Percentiles rank a stretch among this genome's conserved stretches.
Conservation (phyloP, 2,113 vertebrate genomes). For the Dasyurus viverrinus region DNA sequence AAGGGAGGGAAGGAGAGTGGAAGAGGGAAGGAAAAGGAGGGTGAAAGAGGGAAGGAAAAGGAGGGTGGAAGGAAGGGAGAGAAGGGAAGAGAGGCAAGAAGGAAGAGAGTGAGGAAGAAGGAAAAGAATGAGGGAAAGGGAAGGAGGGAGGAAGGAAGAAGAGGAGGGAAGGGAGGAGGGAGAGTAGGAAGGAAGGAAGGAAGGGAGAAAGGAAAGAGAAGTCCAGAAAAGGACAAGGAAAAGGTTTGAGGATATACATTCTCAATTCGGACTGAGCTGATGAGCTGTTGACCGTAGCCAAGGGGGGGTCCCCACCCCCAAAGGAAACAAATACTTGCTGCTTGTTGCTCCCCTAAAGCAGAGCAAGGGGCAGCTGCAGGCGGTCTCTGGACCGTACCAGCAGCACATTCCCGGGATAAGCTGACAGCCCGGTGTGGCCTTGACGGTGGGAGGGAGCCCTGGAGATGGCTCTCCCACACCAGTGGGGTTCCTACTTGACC, state of each 20-base stretch:
- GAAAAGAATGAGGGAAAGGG: too few species aligned
- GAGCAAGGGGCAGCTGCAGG: background rate
- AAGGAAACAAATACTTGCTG: background rate
- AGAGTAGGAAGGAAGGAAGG: background rate
- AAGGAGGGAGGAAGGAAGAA: too few species aligned
- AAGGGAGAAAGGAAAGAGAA: too few species aligned
- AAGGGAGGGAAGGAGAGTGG: too few species aligned
- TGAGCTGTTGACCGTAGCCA: background rate
- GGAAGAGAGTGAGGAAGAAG: background rate
- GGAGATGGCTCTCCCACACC: background rate
- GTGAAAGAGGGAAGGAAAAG: background rate
- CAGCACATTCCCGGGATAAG: background rate
- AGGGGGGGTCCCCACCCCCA: background rate
- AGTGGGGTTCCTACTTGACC: background rate
- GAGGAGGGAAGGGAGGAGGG: too few species aligned
- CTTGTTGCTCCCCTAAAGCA: background rate
- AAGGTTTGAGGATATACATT: background rate
- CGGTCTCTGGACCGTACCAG: too few species aligned
- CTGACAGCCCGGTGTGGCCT: background rate
- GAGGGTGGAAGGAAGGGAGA: background rate
- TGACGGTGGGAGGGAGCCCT: background rate
- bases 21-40: too few species aligned
- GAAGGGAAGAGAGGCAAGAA: background rate
- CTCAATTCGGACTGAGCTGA: accelerated
- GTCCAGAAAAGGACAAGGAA: too few species aligned